Base-by-base conservation (phyloP, 1,140 invertebrate genomes). In the Heliconius himera region DNA sequence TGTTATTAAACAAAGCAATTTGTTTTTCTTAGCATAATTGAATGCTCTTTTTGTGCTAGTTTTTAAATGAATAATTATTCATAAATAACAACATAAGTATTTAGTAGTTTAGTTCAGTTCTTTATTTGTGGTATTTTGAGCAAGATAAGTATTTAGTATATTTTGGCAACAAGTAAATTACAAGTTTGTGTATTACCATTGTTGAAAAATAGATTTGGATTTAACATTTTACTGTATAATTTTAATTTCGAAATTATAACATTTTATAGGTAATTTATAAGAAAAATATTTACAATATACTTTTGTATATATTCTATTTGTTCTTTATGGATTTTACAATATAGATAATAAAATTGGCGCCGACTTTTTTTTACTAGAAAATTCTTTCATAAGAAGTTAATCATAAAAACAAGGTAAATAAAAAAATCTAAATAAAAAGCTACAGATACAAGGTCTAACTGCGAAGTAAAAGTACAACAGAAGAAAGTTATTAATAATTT, bases 401-500 rank as follows among this genome's bases (percentile, higher is more conserved):
- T 26, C 8, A 60, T 26, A 20, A 60, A 26, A 60, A 60, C 56
- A 26, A 60, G 1, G 4, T 26, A 26, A 60, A 60, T 11, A 3
- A 60, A 60, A 20, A 26, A 56, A 66, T 11, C 0, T 29, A 56
- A 3, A 22, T 4, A 56, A 20, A n/a, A 56, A 56, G 20, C 20
- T 22, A 20, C 16, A 46, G 13, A 16, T 66, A 66, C 60, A 66
- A 26, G 26, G 11, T 22, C 11, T 66, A n/a, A 13, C n/a, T 29
- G 26, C 26, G 9, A 66, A 29, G 3, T 29, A 66, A 16, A 66
- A 26, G 8, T 66, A 4, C 16, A 2, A 72, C 49, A 11, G n/a
- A 73, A 16, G 26, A 49, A 49, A 33, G 73, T 33, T 46, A 54
- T 20, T 54, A 51, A 74, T 49, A 74, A 51, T 38, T 77, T 29